phyloP scores from a whole-genome alignment of 2,888 invertebrate genomes.

The Zaprionus lineosus region DNA sequence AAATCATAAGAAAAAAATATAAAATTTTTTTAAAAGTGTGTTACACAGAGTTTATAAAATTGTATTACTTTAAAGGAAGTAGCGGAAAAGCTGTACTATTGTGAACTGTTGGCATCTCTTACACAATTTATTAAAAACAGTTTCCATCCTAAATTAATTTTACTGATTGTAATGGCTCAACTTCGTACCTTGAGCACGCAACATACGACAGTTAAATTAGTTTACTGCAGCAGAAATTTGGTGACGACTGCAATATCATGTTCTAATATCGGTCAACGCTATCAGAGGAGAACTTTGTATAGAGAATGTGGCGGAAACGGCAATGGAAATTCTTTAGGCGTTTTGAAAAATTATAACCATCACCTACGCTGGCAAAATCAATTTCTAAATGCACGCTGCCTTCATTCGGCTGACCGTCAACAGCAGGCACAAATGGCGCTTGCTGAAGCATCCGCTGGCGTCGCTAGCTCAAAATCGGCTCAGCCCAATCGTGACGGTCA shows the following conservation, averaged over 20 bases:
- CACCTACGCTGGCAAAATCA: conserved; percentile 24
- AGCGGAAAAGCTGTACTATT: too few species aligned
- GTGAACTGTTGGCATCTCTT: too few species aligned
- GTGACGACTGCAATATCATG: conserved; percentile 6
- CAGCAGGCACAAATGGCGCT: conserved; percentile 45
- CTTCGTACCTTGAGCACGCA: conserved; percentile 82
- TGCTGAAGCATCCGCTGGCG: conserved; percentile 11
- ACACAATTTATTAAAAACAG: neutral
- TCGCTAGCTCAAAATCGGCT: neutral
- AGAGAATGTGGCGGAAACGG: conserved; percentile 21
- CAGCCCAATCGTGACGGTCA: conserved; percentile 55
- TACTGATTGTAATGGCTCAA: conserved; percentile 83
- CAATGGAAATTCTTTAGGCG: too few species aligned
- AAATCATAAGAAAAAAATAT: neutral
- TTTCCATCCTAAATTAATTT: neutral
- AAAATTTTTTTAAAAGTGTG: too few species aligned
- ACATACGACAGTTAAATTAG: conserved; percentile 79
- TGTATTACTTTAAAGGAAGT: too few species aligned
- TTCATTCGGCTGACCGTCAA: conserved; percentile 50
- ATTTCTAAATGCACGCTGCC: conserved; percentile 15
- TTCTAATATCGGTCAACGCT: conserved; percentile 1
- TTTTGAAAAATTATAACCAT: too few species aligned
- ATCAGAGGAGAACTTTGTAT: conserved; percentile 23
- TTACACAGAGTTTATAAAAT: too few species aligned
- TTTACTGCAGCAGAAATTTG: conserved; percentile 55